Base-by-base conservation (phyloP, 2,888 invertebrate genomes). In the Timema cristinae region DNA sequence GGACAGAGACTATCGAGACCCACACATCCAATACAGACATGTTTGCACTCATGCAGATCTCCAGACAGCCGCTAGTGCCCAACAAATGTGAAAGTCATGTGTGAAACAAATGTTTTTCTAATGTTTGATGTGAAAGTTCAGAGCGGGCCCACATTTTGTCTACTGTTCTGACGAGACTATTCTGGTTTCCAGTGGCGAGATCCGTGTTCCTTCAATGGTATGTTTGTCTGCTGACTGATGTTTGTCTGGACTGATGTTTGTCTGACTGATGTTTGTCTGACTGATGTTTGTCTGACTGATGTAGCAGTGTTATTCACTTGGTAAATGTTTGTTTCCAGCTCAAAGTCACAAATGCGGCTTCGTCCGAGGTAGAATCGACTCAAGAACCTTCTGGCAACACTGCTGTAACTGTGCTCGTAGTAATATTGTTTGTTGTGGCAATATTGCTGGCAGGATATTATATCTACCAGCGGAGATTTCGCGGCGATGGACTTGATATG, bases 11-110 rank as follows among this genome's bases (percentile, higher is more conserved):
- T 7, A 61, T 78, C 7, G 72, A 76, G 9, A 66, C 87, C 73
- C 82, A 84, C 72, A 80, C 83, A 47, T 79, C 82, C 67, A 84
- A 85, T 74, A 81, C 84, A 8, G 83, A 84, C 67, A 79, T 85
- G 47, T 87, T 90, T 75, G 81, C 83, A 0, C 81, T 90, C 7
- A 80, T 82, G 13, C 89, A 89, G 72, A 76, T 78, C 15, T 86
- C 88, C 6, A 81, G 86, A 7, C 89, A 90, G n/a, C n/a, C n/a
- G n/a, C n/a, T n/a, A n/a, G n/a, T n/a, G n/a, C n/a, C n/a, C n/a
- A n/a, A n/a, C n/a, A n/a, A n/a, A n/a, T n/a, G n/a, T n/a, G n/a
- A n/a, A n/a, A n/a, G 78, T 86, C 86, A 48, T 72, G 77, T 5
- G 79, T 81, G 81, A 75, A 74, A 71, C 68, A 8, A 15, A 32